Conservation (phyloP, 1,140 invertebrate genomes). For the Anadara kagoshimensis region DNA sequence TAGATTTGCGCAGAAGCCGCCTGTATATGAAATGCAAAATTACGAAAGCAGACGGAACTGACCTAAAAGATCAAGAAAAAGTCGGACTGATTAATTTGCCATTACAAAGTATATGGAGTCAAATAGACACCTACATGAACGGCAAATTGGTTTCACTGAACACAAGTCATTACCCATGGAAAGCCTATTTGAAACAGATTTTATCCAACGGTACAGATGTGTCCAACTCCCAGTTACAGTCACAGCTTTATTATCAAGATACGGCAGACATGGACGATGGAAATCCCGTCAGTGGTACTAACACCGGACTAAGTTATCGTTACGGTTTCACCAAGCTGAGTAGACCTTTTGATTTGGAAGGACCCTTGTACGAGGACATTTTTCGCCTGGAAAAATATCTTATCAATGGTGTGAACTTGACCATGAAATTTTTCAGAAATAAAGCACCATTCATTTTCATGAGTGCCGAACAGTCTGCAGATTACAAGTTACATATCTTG, state of each 20-base stretch:
- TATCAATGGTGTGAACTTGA: slow-evolving; percentile 17
- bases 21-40: slow-evolving; percentile 31
- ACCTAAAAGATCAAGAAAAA: slow-evolving; percentile 24
- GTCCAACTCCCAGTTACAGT: slow-evolving; percentile 6
- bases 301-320: slow-evolving; percentile 8
- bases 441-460: slow-evolving; percentile 20
- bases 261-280: slow-evolving; percentile 14
- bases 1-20: slow-evolving; percentile 25
- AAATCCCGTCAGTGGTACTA: slow-evolving; percentile 10
- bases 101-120: slow-evolving; percentile 28
- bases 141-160: slow-evolving; percentile 34
- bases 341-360: slow-evolving; percentile 18
- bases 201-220: slow-evolving; percentile 18
- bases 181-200: slow-evolving; percentile 30
- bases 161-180: slow-evolving; percentile 33
- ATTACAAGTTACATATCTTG: slow-evolving; percentile 21
- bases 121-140: slow-evolving; percentile 40
- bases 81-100: slow-evolving; percentile 28
- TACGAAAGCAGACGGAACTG: slow-evolving; percentile 19
- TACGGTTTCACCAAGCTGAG: slow-evolving; percentile 15
- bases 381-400: slow-evolving; percentile 24
- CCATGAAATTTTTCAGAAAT: slow-evolving; percentile 11
- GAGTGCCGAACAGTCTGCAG: slow-evolving; percentile 3
- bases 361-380: slow-evolving; percentile 13
- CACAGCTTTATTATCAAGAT: slow-evolving; percentile 15